Evolutionary conservation across 1,140 invertebrate genomes (phyloP), one percentile per base, ranked within the genome.

Genomic region (Spodoptera litura): DNA sequence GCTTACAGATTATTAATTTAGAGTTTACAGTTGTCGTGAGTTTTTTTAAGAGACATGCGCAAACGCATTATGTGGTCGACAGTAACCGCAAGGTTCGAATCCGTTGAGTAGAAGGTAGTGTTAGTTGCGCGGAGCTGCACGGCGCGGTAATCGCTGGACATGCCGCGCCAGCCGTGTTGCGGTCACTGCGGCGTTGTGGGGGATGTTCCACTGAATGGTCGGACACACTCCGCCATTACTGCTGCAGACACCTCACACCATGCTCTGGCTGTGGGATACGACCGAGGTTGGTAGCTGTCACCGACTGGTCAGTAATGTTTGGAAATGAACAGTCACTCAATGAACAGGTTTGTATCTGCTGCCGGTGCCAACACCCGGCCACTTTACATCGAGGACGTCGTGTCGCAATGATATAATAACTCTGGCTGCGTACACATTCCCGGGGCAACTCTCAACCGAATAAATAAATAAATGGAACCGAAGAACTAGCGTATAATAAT

Each of bases 381-480:
- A 31, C 4, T 20, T 20, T 20, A 20, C 20, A 20, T 20, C 20
- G 20, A 20, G 20, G 20, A 20, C 1, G 20, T 20, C 20, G 20
- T 20, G 20, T 20, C 20, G 20, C 35, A 4, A 38, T 38, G 4
- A 8, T 38, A 5, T 38, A 4, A 44, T 44, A 44, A 44, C 38
- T 44, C 38, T 44, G 38, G 3, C 38, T 0, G 38, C 1, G 38
- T 8, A 9, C 38, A 44, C 38, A 38, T 38, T 15, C 38, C 15
- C 5, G 11, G 38, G 53, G 38, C 66, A 53, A 31, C 10, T 6
- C 13, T 31, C 20, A 44, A 4, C 12, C 5, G 31, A 12, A 52
- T 52, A 70, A n/a, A n/a, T n/a, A n/a, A 68, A 70, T 70, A 70
- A 53, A 64, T 12, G 1, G 38, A 66, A 49, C 35, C 15, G 25